Percentiles rank a stretch among this genome's conserved stretches.
Conservation (phyloP, 2,113 vertebrate genomes). For the Nerophis ophidion region DNA sequence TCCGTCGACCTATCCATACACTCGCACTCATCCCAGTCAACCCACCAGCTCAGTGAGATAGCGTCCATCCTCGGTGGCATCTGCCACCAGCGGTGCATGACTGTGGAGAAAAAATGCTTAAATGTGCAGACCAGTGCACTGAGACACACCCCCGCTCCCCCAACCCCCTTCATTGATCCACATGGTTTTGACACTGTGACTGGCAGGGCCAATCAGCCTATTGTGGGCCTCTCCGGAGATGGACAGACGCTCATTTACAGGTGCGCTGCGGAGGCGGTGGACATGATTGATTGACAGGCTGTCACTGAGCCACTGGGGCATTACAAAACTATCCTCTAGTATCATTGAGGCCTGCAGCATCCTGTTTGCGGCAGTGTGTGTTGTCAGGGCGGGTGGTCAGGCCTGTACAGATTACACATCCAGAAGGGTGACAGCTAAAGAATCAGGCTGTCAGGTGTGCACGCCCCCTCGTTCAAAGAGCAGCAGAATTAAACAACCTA, state of each 20-base stretch:
- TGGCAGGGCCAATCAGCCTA: conserved; percentile 69
- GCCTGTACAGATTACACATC: conserved; percentile 48
- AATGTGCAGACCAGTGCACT: conserved; percentile 45
- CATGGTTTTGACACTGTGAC: conserved; percentile 62
- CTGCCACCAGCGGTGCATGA: conserved; percentile 63
- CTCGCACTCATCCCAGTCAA: conserved; percentile 10
- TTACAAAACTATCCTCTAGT: conserved; percentile 44
- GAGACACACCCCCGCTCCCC: conserved; percentile 40
- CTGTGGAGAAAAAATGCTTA: conserved; percentile 58
- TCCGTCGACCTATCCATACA: conserved; percentile 10
- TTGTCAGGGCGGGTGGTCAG: conserved; percentile 38
- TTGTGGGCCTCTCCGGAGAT: conserved; percentile 57
- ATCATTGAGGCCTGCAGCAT: conserved; percentile 36
- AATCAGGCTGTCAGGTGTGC: conserved; percentile 49
- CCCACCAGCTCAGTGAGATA: conserved; percentile 54
- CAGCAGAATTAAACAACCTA: conserved; percentile 44
- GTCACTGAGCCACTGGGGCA: conserved; percentile 59
- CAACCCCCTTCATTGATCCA: conserved; percentile 58
- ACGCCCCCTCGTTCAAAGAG: conserved; percentile 39
- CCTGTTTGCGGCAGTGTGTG: conserved; percentile 25
- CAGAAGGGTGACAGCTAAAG: conserved; percentile 58
- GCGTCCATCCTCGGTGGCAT: conserved; percentile 56
- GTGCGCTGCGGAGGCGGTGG: conserved; percentile 53
- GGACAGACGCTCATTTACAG: conserved; percentile 66
- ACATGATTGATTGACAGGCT: conserved; percentile 65